Conservation (phyloP, 2,888 invertebrate genomes). For the Xanthorhoe spadicearia region DNA sequence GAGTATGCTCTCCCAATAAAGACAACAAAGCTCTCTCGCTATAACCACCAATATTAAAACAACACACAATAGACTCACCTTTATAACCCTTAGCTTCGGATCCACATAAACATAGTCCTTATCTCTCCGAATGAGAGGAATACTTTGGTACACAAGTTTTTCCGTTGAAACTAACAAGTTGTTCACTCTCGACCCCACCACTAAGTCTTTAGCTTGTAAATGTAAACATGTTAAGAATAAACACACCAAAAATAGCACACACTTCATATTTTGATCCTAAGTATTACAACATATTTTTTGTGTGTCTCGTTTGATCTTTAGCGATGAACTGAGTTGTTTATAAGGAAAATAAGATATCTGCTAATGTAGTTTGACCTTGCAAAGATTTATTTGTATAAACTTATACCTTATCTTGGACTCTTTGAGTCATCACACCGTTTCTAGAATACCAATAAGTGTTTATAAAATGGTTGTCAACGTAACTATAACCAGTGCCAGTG, state of each 20-base stretch:
- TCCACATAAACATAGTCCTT: conserved; percentile 73
- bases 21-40: neutral
- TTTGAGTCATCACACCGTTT: conserved; percentile 6
- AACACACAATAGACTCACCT: conserved; percentile 53
- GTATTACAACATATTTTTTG: conserved; percentile 49
- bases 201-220: conserved; percentile 68
- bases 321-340: conserved; percentile 48
- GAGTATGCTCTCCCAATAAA: neutral
- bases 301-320: conserved; percentile 45
- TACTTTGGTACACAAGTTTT: conserved; percentile 61
- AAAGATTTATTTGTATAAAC: conserved; percentile 18
- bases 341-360: conserved; percentile 61
- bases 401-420: conserved; percentile 15
- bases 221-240: conserved; percentile 56
- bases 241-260: conserved; percentile 52
- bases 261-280: conserved; percentile 59
- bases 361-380: conserved; percentile 59
- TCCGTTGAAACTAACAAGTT: conserved; percentile 74
- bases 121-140: conserved; percentile 67
- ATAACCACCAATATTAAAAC: neutral
- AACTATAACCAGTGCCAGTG: neutral
- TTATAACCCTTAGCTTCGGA: conserved; percentile 69
- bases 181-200: conserved; percentile 67
- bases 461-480: conserved; percentile 16
- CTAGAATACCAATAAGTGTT: conserved; percentile 23